A percentile compares a stretch with the other conserved stretches of the same genome.
Evolutionary conservation across 2,888 invertebrate genomes (phyloP).

Genomic region (Drosophila merina): DNA sequence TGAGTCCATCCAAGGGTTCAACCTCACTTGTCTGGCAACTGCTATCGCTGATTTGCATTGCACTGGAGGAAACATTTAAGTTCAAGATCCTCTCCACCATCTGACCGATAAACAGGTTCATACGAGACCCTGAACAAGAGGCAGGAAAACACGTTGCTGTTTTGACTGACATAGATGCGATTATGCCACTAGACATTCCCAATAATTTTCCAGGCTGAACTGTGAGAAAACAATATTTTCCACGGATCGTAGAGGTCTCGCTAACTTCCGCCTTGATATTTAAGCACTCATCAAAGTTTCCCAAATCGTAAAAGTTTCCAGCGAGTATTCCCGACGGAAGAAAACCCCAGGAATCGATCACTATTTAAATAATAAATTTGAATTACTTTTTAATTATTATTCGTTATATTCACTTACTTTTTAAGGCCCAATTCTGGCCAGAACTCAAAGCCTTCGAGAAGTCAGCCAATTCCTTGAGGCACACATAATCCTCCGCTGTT

Average conservation of each 20-base stretch:
- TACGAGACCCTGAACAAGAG: slow-evolving; percentile 50
- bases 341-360: slow-evolving; percentile 83
- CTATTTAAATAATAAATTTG: slow-evolving; percentile 52
- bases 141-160: slow-evolving; percentile 67
- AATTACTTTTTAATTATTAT: not conserved
- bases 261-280: slow-evolving; percentile 47
- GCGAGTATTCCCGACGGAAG: slow-evolving; percentile 80
- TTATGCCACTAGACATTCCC: not conserved
- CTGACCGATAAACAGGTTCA: slow-evolving; percentile 44
- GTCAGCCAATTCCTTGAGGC: slow-evolving; percentile 40
- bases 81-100: slow-evolving; percentile 28
- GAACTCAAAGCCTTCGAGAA: slow-evolving; percentile 34
- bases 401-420: slow-evolving; percentile 26
- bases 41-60: slow-evolving; percentile 29
- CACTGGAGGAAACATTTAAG: not conserved
- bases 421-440: slow-evolving; percentile 26
- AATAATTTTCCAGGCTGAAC: not conserved
- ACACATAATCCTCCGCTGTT: slow-evolving; percentile 35
- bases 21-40: slow-evolving; percentile 35
- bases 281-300: slow-evolving; percentile 83
- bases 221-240: slow-evolving; percentile 52
- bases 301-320: slow-evolving; percentile 79
- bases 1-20: slow-evolving; percentile 42
- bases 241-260: slow-evolving; percentile 26
- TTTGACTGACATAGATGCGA: not conserved